Evolutionary conservation across 92 coral and sea anemone genomes (phyloP), one percentile per base, ranked within the genome.

Genomic region (Paramuricea clavata): DNA sequence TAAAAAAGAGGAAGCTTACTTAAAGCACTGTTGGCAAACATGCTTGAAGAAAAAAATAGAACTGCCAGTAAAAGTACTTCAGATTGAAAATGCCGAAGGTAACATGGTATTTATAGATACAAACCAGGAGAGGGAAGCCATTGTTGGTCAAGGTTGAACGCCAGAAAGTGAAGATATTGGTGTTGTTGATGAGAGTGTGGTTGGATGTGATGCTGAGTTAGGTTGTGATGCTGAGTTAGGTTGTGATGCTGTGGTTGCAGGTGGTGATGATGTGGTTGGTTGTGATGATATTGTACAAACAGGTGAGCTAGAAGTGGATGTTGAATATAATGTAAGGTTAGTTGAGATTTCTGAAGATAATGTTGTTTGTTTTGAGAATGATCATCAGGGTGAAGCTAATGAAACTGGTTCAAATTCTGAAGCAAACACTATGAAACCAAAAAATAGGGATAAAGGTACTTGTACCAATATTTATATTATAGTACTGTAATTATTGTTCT

Each of bases 1-100:
- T 19, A 82, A 69, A 64, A 60, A 68, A 31, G 94, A 89, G 59
- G 88, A 92, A 77, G n/a, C 59, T 34, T 78, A 88, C 81, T 69
- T 91, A 10, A 54, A 25, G 19, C 1, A 23, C 1, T 84, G 85
- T 50, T 88, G 91, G 94, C 30, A n/a, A 5, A 54, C 28, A 21
- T 83, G 81, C 81, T 32, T 88, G 12, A n/a, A 79, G 12, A 32
- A 19, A 4, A 78, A 69, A n/a, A n/a, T n/a, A n/a, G n/a, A n/a
- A n/a, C 78, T 89, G 64, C 93, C 93, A 25, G 64, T 54, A 28
- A 69, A 80, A 60, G 81, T 32, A 16, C 28, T 85, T 0, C 67
- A n/a, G 33, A 50, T 78, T 12, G 70, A 78, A 68, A 81, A 89
- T 79, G 39, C 34, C 36, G 56, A 85, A 32, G 86, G 89, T 19